A percentile compares a stretch with the other conserved stretches of the same genome.
These are phyloP conservation scores for Melanophora roralis DNA, from an alignment of 2,888 invertebrate genomes.

Conservation along the genomic window DNA sequence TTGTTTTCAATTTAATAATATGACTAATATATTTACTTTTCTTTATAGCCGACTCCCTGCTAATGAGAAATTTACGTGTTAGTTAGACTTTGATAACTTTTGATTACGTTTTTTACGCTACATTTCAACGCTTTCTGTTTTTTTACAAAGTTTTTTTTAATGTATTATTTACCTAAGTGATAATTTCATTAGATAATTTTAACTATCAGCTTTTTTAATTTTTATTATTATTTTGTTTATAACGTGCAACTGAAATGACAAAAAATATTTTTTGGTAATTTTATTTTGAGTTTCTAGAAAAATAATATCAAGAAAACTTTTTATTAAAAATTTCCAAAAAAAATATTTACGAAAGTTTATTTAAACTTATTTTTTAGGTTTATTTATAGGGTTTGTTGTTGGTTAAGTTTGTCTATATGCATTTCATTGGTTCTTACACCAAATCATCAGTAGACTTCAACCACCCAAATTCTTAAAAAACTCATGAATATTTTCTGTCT, in stretches of 20 bases:
- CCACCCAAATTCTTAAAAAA: too few relatives aligned
- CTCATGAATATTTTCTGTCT: too few relatives aligned
- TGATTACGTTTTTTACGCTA: too few relatives aligned
- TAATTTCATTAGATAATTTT: conserved; percentile 15
- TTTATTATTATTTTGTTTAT: background rate
- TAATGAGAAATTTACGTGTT: conserved; percentile 39
- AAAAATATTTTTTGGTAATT: conserved; percentile 11
- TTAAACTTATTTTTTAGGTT: too few relatives aligned
- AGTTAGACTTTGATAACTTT: background rate
- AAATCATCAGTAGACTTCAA: too few relatives aligned
- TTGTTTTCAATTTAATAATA: background rate
- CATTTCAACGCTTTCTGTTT: too few relatives aligned
- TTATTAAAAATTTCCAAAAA: background rate
- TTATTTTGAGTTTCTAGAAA: background rate
- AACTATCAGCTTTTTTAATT: background rate
- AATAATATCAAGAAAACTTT: background rate
- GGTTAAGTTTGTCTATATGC: too few relatives aligned
- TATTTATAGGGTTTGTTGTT: too few relatives aligned
- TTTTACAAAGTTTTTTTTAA: background rate
- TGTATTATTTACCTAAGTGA: background rate
- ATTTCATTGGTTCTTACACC: too few relatives aligned
- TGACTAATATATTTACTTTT: background rate
- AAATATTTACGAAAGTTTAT: background rate
- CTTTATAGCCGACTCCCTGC: background rate
- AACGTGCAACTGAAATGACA: conserved; percentile 40